A percentile compares a stretch with the other conserved stretches of the same genome.
These are phyloP conservation scores for Synergus gifuensis DNA, from an alignment of 2,888 invertebrate species.

Conservation along the genomic window DNA sequence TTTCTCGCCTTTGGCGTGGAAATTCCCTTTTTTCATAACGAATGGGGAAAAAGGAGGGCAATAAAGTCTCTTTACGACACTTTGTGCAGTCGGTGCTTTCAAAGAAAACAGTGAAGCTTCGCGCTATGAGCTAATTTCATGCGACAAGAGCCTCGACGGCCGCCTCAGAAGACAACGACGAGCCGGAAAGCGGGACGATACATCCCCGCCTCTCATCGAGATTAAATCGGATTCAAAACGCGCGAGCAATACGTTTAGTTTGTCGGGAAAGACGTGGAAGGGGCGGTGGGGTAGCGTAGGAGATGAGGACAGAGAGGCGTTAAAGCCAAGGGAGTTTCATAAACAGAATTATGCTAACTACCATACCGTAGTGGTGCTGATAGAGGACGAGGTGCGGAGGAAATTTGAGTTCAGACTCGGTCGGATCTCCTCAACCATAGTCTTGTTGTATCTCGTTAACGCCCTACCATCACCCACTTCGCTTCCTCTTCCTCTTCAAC, in stretches of 20 bases:
- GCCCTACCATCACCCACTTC: neutral
- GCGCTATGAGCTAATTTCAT: slow-evolving; percentile 1
- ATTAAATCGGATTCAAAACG: slow-evolving; percentile 66
- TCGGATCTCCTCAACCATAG: slow-evolving; percentile 58
- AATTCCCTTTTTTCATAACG: neutral
- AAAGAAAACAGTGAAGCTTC: neutral
- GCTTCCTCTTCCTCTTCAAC: neutral
- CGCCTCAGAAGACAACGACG: neutral
- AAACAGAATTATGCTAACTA: slow-evolving; percentile 79
- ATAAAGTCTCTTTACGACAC: slow-evolving; percentile 11
- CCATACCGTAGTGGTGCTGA: slow-evolving; percentile 67
- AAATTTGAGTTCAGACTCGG: slow-evolving; percentile 62
- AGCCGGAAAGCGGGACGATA: slow-evolving; percentile 27
- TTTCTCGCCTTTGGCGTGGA: neutral
- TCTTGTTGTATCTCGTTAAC: slow-evolving; percentile 47
- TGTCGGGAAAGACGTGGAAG: slow-evolving; percentile 41
- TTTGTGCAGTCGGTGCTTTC: neutral
- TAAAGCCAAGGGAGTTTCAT: slow-evolving; percentile 71
- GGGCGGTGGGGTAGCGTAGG: slow-evolving; percentile 50
- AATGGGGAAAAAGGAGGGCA: neutral
- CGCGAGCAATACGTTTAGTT: slow-evolving; percentile 60
- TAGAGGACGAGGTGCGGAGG: slow-evolving; percentile 53
- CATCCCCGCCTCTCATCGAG: slow-evolving; percentile 52
- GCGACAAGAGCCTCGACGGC: neutral
- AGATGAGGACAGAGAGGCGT: slow-evolving; percentile 46